phyloP scores from a whole-genome alignment of 1,140 invertebrate genomes.

The Mycetomoellerius zeteki region DNA sequence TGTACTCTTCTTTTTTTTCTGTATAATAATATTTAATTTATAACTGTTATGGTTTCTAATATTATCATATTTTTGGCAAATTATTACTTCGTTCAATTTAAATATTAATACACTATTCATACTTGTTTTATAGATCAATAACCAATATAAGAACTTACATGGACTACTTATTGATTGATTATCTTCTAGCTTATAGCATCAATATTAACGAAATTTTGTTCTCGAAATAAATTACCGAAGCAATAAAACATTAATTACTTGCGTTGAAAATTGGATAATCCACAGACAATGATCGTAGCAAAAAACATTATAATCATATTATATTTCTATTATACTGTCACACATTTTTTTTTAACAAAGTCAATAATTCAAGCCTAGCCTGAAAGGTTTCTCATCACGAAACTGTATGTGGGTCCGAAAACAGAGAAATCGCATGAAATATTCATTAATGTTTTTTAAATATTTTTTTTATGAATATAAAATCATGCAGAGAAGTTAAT shows the following conservation, averaged over 20 bases:
- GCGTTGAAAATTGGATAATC: neutral
- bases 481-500: neutral
- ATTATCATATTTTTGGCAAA: neutral
- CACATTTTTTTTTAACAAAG: conserved; percentile 25
- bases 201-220: conserved; percentile 7
- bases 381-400: conserved; percentile 8
- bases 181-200: neutral
- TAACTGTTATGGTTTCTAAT: neutral
- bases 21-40: conserved; percentile 12
- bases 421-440: conserved; percentile 16
- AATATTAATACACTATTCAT: conserved; percentile 8
- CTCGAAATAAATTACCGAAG: neutral
- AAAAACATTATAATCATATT: conserved; percentile 1
- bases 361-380: conserved; percentile 15
- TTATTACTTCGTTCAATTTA: neutral
- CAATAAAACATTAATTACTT: conserved; percentile 8
- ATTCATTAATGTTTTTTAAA: conserved; percentile 18
- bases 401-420: neutral
- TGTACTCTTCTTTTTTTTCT: neutral
- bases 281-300: neutral
- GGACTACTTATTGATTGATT: neutral
- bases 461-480: neutral
- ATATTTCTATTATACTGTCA: neutral
- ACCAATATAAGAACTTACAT: neutral
- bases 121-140: neutral